Conservation (phyloP, 2,888 invertebrate species). For the Parnassius smintheus region DNA sequence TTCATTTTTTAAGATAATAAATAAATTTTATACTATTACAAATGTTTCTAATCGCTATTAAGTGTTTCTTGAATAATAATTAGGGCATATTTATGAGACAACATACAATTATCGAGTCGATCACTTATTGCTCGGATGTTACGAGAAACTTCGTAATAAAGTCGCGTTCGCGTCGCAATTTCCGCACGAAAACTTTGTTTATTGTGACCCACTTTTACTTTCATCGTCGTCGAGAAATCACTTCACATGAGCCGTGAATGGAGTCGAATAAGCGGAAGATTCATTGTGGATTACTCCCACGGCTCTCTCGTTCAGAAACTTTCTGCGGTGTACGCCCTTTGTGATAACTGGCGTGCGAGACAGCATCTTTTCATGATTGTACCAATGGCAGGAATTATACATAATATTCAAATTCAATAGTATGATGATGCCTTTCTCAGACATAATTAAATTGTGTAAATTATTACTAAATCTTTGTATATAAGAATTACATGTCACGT, state of each 20-base stretch:
- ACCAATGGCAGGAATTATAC: too few species aligned
- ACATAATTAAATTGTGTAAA: too few species aligned
- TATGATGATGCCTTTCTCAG: too few species aligned
- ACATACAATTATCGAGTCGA: not conserved
- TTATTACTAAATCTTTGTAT: too few species aligned
- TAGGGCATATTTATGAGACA: too few species aligned
- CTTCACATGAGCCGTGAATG: constrained; percentile 69
- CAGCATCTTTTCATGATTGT: too few species aligned
- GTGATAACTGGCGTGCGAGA: constrained; percentile 23
- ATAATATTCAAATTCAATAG: too few species aligned
- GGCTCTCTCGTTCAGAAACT: constrained; percentile 57
- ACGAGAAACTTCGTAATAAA: constrained; percentile 31
- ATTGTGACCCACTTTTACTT: constrained; percentile 74
- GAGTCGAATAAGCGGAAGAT: constrained; percentile 70
- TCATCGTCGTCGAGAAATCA: constrained; percentile 68
- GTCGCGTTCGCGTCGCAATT: constrained; percentile 30
- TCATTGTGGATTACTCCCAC: constrained; percentile 64
- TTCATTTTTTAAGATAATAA: too few species aligned
- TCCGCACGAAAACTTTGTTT: constrained; percentile 41
- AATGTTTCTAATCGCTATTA: too few species aligned
- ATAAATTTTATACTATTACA: too few species aligned
- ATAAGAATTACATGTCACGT: too few species aligned
- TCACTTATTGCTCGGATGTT: constrained; percentile 15
- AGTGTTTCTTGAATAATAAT: too few species aligned
- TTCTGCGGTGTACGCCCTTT: constrained; percentile 37